Evolutionary conservation across 30 jellyfish, hydroid and myxozoan genomes (phyloP).

Genomic region (Turritopsis dohrnii): DNA sequence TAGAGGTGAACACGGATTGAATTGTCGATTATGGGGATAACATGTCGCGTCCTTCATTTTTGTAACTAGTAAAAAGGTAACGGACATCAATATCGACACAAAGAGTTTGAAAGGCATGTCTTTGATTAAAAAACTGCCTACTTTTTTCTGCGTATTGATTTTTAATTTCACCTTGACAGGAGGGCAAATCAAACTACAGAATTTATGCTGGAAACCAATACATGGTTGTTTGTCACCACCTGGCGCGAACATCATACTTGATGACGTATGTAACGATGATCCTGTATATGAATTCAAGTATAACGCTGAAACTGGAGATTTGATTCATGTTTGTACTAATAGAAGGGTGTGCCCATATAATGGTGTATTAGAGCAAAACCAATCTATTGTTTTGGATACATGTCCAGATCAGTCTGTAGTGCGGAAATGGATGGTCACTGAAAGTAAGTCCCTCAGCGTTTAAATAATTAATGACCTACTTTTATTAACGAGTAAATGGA

Average conservation of each 20-base stretch:
- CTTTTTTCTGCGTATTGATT: neutral
- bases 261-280: neutral
- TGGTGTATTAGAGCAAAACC: neutral
- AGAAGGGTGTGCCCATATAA: neutral
- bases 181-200: neutral
- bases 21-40: no score
- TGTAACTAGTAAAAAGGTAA: no score
- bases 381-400: neutral
- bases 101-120: no score
- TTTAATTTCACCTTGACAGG: neutral
- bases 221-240: neutral
- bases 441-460: no score
- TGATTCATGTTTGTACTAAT: neutral
- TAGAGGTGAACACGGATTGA: no score
- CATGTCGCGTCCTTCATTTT: no score
- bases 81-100: no score
- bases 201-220: neutral
- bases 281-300: neutral
- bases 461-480: no score
- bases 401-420: constrained; percentile 14
- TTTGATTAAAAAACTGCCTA: no score
- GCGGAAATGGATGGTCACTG: no score
- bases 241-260: neutral
- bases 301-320: constrained; percentile 2
- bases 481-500: no score